phyloP scores from a whole-genome alignment of 2,797 vertebrate genomes.

The Pseudochaenichthys georgianus region DNA sequence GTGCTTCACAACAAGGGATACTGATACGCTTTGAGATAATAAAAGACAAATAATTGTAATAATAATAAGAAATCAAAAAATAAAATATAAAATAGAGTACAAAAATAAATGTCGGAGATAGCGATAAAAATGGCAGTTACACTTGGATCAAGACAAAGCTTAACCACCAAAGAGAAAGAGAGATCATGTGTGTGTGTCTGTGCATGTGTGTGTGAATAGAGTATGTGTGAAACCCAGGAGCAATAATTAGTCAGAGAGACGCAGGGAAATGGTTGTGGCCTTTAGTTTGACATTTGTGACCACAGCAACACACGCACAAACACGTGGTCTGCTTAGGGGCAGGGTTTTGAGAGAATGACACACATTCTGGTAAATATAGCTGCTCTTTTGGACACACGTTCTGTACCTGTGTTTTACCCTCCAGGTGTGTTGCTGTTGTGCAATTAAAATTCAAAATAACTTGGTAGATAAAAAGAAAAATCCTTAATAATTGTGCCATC shows the following conservation, averaged over 20 bases:
- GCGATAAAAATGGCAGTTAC: too few relatives aligned
- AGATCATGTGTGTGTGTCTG: background rate
- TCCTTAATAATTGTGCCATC: background rate
- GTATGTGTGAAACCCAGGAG: slow-evolving; percentile 41
- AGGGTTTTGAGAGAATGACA: slow-evolving; percentile 31
- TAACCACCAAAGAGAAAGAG: slow-evolving; percentile 18
- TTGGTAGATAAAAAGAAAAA: background rate
- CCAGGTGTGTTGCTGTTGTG: slow-evolving; percentile 20
- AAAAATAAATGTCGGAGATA: too few relatives aligned
- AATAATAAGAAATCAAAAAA: too few relatives aligned
- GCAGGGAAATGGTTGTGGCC: slow-evolving; percentile 44
- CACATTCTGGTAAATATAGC: slow-evolving; percentile 24
- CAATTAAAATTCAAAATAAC: slow-evolving; percentile 10
- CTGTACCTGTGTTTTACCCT: slow-evolving; percentile 11
- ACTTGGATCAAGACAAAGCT: slow-evolving; percentile 8
- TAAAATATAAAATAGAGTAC: too few relatives aligned
- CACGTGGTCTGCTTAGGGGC: slow-evolving; percentile 37
- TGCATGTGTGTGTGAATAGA: background rate
- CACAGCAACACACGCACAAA: slow-evolving; percentile 8
- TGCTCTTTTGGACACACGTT: slow-evolving; percentile 18
- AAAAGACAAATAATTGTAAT: too few relatives aligned
- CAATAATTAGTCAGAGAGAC: slow-evolving; percentile 38
- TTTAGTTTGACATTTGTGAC: slow-evolving; percentile 67
- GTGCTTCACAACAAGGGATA: too few relatives aligned
- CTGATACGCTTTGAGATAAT: too few relatives aligned